Conservation (phyloP, 92 coral and sea anemone genomes). For the Pocillopora meandrina region DNA sequence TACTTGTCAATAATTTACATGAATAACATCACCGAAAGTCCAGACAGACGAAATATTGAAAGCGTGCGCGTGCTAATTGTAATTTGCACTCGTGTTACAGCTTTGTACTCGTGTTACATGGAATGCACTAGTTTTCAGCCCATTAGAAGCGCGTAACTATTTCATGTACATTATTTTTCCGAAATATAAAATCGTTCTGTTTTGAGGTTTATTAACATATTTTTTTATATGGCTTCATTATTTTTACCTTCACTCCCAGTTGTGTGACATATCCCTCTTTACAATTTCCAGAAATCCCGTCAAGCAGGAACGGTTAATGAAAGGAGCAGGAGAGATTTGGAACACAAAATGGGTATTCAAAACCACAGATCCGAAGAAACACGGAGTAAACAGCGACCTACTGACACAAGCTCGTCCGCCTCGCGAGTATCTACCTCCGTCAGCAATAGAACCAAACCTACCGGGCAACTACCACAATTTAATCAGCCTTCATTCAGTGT, state of each 20-base stretch:
- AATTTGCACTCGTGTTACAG: too few species aligned
- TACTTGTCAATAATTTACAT: too few species aligned
- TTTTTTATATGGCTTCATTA: too few species aligned
- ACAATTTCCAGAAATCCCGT: slow-evolving; percentile 2
- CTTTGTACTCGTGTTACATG: too few species aligned
- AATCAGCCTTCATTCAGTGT: neutral
- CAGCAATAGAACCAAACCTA: slow-evolving; percentile 1
- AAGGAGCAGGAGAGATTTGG: neutral
- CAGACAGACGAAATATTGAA: too few species aligned
- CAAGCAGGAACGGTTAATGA: neutral
- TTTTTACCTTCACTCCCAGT: neutral
- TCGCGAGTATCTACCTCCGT: neutral
- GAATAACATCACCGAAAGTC: too few species aligned
- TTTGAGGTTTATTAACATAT: too few species aligned
- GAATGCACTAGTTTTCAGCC: too few species aligned
- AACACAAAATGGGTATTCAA: neutral
- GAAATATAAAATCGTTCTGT: too few species aligned
- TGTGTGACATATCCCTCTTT: neutral
- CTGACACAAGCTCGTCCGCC: neutral
- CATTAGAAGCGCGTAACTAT: too few species aligned
- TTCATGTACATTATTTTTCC: too few species aligned
- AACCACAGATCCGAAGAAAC: neutral
- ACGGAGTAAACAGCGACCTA: neutral
- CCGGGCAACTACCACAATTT: neutral
- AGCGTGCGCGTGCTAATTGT: too few species aligned